A percentile compares a stretch with the other conserved stretches of the same genome.
phyloP scores from a whole-genome alignment of 2,113 vertebrate species.

The Chionomys nivalis region DNA sequence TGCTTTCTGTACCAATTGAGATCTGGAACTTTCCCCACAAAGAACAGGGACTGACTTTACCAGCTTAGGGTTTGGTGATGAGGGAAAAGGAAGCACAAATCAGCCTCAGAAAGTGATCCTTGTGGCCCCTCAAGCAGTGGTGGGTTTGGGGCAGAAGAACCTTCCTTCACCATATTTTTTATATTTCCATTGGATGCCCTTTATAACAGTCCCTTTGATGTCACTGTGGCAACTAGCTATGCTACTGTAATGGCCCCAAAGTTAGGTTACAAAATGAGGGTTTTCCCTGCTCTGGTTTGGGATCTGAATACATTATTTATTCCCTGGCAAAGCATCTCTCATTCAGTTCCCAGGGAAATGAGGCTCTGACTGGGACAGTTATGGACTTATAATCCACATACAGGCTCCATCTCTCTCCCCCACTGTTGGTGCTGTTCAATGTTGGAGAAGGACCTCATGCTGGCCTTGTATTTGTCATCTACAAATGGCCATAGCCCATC shows the following conservation, averaged over 20 bases:
- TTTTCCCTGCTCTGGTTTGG: neutral
- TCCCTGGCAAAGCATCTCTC: neutral
- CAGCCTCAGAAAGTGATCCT: neutral
- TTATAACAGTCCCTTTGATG: neutral
- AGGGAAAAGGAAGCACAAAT: neutral
- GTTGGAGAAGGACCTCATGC: neutral
- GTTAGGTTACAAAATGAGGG: neutral
- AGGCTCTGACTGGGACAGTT: neutral
- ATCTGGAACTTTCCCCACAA: neutral
- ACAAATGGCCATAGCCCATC: neutral
- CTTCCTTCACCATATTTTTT: neutral
- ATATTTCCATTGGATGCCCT: neutral
- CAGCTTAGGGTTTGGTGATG: accelerated
- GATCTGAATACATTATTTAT: constrained; percentile 54
- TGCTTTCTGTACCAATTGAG: neutral
- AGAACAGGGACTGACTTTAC: neutral
- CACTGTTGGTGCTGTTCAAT: neutral
- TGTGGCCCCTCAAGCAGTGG: neutral
- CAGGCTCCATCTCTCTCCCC: neutral
- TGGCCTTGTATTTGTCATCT: neutral
- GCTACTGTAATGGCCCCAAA: neutral
- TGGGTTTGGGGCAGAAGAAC: neutral
- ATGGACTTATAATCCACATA: neutral
- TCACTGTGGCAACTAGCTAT: neutral
- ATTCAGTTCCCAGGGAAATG: neutral